Percentiles rank a stretch among this genome's conserved stretches.
Evolutionary conservation across 2,888 invertebrate genomes (phyloP).

Genomic region (Kuschelorhynchus macadamiae): DNA sequence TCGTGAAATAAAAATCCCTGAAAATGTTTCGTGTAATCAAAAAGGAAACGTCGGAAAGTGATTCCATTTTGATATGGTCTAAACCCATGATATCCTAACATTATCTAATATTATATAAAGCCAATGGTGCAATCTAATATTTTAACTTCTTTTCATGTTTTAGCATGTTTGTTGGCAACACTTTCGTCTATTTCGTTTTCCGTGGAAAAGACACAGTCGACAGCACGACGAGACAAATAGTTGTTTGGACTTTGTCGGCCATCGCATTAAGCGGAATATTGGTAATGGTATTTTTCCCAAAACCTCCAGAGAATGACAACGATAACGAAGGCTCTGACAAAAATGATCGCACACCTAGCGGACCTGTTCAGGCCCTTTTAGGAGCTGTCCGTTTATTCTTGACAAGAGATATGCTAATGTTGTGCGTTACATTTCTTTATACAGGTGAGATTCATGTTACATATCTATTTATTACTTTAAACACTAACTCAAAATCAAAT

Average conservation of each 20-base stretch:
- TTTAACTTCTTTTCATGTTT: too few relatives aligned
- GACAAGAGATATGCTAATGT: conserved; percentile 86
- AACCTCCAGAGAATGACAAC: conserved; percentile 60
- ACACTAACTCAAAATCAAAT: neutral
- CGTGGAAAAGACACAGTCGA: conserved; percentile 84
- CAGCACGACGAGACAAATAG: conserved; percentile 78
- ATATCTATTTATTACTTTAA: neutral
- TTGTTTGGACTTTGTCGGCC: conserved; percentile 85
- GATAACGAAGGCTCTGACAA: conserved; percentile 66
- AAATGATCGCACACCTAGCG: conserved; percentile 65
- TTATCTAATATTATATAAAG: too few relatives aligned
- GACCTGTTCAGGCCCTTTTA: conserved; percentile 79
- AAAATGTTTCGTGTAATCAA: too few relatives aligned
- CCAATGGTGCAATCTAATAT: too few relatives aligned
- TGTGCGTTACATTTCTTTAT: conserved; percentile 90
- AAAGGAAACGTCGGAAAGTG: too few relatives aligned
- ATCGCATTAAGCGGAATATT: conserved; percentile 81
- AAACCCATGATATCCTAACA: too few relatives aligned
- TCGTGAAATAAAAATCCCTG: too few relatives aligned
- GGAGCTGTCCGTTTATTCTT: conserved; percentile 83
- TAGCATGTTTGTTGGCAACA: conserved; percentile 95
- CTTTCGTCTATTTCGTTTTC: conserved; percentile 94
- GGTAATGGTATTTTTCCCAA: conserved; percentile 77
- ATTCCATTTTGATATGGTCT: too few relatives aligned
- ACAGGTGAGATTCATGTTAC: conserved; percentile 75